Percentiles rank a stretch among this genome's conserved stretches.
Evolutionary conservation across 2,113 vertebrate species (phyloP).

Genomic region (Mesitornis unicolor): DNA sequence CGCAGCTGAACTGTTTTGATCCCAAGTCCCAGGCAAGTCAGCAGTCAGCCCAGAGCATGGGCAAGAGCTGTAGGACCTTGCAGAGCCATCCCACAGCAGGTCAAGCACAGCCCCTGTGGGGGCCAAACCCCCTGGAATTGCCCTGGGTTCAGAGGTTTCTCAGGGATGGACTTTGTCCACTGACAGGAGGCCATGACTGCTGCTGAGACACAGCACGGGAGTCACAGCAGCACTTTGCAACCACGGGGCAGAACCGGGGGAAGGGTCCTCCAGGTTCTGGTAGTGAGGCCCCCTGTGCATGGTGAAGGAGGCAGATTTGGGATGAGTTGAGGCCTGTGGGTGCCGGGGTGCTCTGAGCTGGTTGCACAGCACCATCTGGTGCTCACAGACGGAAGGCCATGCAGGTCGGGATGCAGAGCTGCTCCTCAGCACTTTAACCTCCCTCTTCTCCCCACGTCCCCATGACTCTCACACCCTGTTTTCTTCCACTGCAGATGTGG

Average conservation of each 20-base stretch:
- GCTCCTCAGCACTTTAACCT: background rate
- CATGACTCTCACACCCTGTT: background rate
- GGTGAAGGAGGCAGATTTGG: fast-evolving
- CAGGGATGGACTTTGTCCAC: fast-evolving
- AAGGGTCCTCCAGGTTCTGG: background rate
- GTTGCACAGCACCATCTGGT: constrained; percentile 35
- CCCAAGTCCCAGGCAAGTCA: background rate
- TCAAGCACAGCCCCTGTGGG: background rate
- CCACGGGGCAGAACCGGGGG: background rate
- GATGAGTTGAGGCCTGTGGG: background rate
- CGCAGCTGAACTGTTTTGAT: background rate
- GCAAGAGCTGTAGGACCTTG: background rate
- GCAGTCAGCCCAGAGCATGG: background rate
- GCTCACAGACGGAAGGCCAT: background rate
- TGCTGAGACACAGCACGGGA: background rate
- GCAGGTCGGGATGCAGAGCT: fast-evolving
- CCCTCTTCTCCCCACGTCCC: too few relatives aligned
- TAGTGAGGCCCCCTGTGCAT: fast-evolving
- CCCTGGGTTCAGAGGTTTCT: background rate
- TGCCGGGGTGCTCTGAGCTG: background rate
- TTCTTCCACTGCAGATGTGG: constrained; percentile 17
- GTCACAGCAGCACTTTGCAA: background rate
- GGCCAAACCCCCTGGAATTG: fast-evolving
- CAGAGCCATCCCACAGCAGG: background rate
- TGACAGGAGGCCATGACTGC: background rate